Evolutionary conservation across 1,140 invertebrate species (phyloP).

Genomic region (Drosophila lacteicornis): DNA sequence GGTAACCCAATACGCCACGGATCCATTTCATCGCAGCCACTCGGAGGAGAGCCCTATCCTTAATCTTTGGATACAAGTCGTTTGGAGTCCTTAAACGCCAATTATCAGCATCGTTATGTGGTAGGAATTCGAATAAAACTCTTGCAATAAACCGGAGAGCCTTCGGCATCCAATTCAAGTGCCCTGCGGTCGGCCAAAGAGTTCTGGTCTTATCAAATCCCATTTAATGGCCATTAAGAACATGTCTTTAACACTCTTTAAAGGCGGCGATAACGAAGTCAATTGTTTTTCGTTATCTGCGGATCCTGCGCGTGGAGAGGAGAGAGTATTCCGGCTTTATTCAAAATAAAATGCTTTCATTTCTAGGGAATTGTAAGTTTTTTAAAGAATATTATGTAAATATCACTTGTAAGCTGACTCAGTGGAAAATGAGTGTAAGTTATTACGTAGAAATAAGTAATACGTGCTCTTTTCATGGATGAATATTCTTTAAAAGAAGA

Average conservation of each 20-base stretch:
- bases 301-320: background rate
- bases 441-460: background rate
- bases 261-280: conserved; percentile 35
- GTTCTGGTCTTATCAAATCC: conserved; percentile 51
- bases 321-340: background rate
- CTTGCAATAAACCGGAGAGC: conserved; percentile 40
- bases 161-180: conserved; percentile 54
- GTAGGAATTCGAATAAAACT: conserved; percentile 58
- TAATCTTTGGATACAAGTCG: conserved; percentile 33
- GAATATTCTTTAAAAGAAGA: no score
- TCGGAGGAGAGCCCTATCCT: conserved; percentile 21
- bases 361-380: background rate
- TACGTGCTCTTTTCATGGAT: background rate
- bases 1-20: conserved; percentile 48
- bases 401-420: background rate
- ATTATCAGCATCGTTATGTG: conserved; percentile 78
- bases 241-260: conserved; percentile 71
- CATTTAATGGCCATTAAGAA: conserved; percentile 47
- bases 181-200: conserved; percentile 40
- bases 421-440: background rate
- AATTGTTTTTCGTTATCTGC: conserved; percentile 25
- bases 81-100: conserved; percentile 35
- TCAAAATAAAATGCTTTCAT: background rate
- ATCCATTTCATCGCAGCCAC: conserved; percentile 39
- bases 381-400: background rate